Base-by-base conservation (phyloP, 2,888 invertebrate species). In the Stenotaenia linearis region DNA sequence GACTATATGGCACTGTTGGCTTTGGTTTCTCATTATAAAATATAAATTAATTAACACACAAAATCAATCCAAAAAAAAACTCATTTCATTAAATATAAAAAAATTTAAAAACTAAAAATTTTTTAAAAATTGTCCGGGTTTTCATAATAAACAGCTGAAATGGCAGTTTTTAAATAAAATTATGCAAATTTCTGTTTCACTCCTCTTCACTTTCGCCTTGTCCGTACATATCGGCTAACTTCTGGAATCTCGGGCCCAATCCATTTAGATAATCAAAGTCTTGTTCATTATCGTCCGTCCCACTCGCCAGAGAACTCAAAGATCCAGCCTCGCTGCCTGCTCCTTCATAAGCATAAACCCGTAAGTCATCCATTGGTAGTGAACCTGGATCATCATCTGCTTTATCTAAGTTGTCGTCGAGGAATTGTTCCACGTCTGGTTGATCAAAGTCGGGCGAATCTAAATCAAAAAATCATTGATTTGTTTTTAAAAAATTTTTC, bases 311-410 rank as follows among this genome's bases (percentile, higher is more conserved):
- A 74, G 96, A 95, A 78, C 97, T 97, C 25, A 98, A 89, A 10
- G 96, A 96, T 82, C 97, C 97, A 82, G 94, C 94, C 18, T 92
- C 92, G 85, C 96, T 96, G 83, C 96, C 96, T 85, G 95, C 96
- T 74, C 98, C 98, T 88, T 99, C 98, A 86, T 98, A 98, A 80
- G 96, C 97, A 87, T 98, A 99, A 87, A 98, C 95, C 80, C 98
- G 91, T 23, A 98, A 94, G 87, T 98, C 98, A 86, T 99, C 99
- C 85, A 94, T 95, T 0, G 97, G 97, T 84, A 92, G 91, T 83
- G 94, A 94, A 84, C 94, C 93, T 0, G 94, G 94, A 87, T 98
- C 98, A 82, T 94, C 91, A 87, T 97, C 96, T 83, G 96, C 92
- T 82, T 92, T 91, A 81, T 93, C 92, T 86, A 97, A 93, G 87